Base-by-base conservation (phyloP, 2,888 invertebrate genomes). In the Brenthis ino region DNA sequence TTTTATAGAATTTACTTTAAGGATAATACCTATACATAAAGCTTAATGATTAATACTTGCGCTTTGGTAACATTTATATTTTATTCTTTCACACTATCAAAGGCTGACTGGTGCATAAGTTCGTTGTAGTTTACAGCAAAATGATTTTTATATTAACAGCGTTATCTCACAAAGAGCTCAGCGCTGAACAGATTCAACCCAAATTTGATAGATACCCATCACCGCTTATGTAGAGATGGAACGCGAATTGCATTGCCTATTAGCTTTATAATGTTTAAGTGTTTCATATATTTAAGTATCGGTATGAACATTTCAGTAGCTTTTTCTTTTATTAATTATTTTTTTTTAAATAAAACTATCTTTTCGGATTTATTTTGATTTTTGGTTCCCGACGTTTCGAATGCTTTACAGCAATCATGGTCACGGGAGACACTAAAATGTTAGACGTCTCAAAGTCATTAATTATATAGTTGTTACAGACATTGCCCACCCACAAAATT, bases 141-240 rank as follows among this genome's bases (percentile, higher is more conserved):
- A 84, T 82, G 77, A 84, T 84, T 84, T 82, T 11, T 76, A 80
- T 77, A 77, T 79, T 82, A 84, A 83, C 83, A 82, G 79, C 78
- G 81, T 79, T 79, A 81, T 78, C 80, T 75, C 77, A 70, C 81
- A 84, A 85, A 86, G 85, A 85, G 84, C 79, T 77, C 76, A 72
- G 80, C 82, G 77, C 79, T 79, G 81, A 81, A 82, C 79, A 80
- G 78, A 80, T 80, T 79, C 75, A 70, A 75, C 75, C 72, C 74
- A 77, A 78, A 78, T 78, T 78, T 79, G 75, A 72, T 68, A 71
- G 65, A 70, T 67, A 68, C 61, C 67, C 67, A 70, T 67, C 64
- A 55, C 54, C 64, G 69, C 54, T 67, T 65, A 69, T 57, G 69
- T 61, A 69, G 50, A 72, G 61, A 64, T 68, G 60, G 50, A 60